phyloP scores from a whole-genome alignment of 2,888 invertebrate genomes.

The Arge pagana region DNA sequence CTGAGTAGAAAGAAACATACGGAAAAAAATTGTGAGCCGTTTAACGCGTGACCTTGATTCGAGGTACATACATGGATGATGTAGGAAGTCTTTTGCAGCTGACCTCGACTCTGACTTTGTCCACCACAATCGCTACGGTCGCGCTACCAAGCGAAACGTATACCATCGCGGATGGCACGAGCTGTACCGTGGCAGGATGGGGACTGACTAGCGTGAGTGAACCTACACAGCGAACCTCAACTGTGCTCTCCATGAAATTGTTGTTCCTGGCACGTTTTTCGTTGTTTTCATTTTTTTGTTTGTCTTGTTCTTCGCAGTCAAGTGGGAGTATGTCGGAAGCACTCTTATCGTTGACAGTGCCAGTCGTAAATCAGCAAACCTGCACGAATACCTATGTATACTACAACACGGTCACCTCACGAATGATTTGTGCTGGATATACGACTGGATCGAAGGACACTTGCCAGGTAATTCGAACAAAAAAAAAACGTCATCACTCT shows the following conservation, averaged over 20 bases:
- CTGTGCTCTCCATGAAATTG: too few relatives aligned
- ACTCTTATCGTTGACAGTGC: constrained; percentile 61
- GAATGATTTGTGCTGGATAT: constrained; percentile 48
- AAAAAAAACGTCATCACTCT: too few relatives aligned
- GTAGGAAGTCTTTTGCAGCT: too few relatives aligned
- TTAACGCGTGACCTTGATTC: too few relatives aligned
- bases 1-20: too few relatives aligned
- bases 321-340: constrained; percentile 45
- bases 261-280: too few relatives aligned
- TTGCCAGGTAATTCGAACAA: constrained; percentile 38
- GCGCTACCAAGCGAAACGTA: constrained; percentile 7
- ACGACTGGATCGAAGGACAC: constrained; percentile 38
- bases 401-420: constrained; percentile 43
- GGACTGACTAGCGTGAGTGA: constrained; percentile 60
- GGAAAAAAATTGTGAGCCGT: too few relatives aligned
- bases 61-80: too few relatives aligned
- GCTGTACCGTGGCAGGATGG: constrained; percentile 60
- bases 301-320: too few relatives aligned
- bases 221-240: too few relatives aligned
- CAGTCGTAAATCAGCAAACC: constrained; percentile 53
- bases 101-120: constrained; percentile 7
- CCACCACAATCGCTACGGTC: constrained; percentile 5
- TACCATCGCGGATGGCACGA: not conserved
- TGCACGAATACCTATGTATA: constrained; percentile 57
- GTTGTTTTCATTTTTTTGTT: too few relatives aligned